Evolutionary conservation across 1,140 invertebrate genomes (phyloP), one percentile per base, ranked within the genome.

Genomic region (Pogonus chalceus): DNA sequence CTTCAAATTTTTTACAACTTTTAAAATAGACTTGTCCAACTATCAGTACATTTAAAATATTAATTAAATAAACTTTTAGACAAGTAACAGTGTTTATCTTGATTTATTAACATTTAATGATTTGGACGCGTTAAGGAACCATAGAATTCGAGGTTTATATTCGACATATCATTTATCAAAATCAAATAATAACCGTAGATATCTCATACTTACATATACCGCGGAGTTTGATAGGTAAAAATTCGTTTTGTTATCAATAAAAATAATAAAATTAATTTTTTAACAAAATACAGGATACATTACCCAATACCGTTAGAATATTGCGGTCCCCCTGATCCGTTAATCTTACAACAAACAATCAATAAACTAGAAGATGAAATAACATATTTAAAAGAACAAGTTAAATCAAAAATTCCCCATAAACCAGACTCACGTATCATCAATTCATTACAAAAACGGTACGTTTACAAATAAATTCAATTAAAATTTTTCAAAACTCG

Each of bases 231-330:
- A 73, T 62, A 62, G 64, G 70, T 72, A 62, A 60, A 35, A 37
- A 37, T 43, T 52, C 37, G 3, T 20, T 48, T 43, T 49, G 31
- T 24, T 58, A 51, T 23, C 14, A 0, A 55, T 51, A 12, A 23
- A 51, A 53, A 55, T 20, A 54, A 62, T 31, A 31, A 7, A 31
- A 7, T 31, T 4, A 7, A 31, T 31, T 12, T 43, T 12, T 18
- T 43, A 18, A n/a, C n/a, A n/a, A n/a, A n/a, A n/a, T 18, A 52
- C 53, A 74, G 73, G 60, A 75, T 76, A 26, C 69, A 76, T 61
- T 77, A 77, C 63, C 75, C 76, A 31, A 60, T 77, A 51, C 69
- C 74, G 10, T 43, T 78, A 56, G 72, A 74, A 51, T 76, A 77
- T 56, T 71, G 68, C 60, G 74, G 73, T 43, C 67, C 68, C 47